Evolutionary conservation across 1,140 invertebrate genomes (phyloP), one percentile per base, ranked within the genome.

Genomic region (Musca domestica): DNA sequence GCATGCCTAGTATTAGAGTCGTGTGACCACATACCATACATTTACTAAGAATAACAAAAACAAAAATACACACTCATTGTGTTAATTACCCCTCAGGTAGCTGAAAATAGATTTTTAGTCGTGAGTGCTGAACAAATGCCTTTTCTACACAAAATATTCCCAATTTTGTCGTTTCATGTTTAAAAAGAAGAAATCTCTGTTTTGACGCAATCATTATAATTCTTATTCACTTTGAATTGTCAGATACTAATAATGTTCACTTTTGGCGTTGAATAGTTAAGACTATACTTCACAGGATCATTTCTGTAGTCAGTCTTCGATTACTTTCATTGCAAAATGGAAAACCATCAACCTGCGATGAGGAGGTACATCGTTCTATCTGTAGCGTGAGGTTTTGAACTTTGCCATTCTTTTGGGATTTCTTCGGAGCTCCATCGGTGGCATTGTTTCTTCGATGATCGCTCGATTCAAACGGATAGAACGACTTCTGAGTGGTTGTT

Each of bases 231-330:
- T 73, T 71, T 27, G 23, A 6, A 52, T 22, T 9, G 0, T 6
- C n/a, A 51, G 6, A 15, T n/a, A 17, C 51, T 2, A 20, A 65
- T 63, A 27, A 67, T 30, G 17, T 23, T n/a, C 46, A 64, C 15
- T 27, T 15, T 56, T 52, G 23, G 34, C 19, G 12, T 4, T 48
- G 48, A 67, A 54, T 49, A 71, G 2, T 75, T 76, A 77, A 77
- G 76, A 77, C 76, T 77, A 77, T 77, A 77, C 75, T 77, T 77
- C 76, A 77, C 76, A 75, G 75, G 75, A 77, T 77, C 76, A 77
- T 77, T 77, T 77, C 76, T 77, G 76, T 77, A 77, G 76, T 77
- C 71, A 77, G 76, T 77, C 74, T 77, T 75, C 76, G 70, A 70
- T 73, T 73, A 69, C 73, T 75, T 71, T 77, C 73, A 73, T 47